phyloP scores from a whole-genome alignment of 1,140 invertebrate species.

The Bemisia tabaci region DNA sequence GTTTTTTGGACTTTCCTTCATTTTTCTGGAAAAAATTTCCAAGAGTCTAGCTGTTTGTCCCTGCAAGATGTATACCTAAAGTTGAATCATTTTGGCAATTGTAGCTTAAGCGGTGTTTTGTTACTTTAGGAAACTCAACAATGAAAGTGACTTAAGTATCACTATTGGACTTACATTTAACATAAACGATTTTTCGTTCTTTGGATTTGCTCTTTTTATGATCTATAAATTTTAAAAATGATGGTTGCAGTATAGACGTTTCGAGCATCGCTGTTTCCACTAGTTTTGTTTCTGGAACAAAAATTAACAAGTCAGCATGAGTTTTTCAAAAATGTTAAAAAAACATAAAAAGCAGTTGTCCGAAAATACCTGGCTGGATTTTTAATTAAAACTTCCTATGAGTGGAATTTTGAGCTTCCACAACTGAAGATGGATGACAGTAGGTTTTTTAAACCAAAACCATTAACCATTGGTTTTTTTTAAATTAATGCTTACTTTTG shows the following conservation, averaged over 20 bases:
- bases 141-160: background rate
- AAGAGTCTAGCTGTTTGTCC: background rate
- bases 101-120: too few relatives aligned
- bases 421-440: background rate
- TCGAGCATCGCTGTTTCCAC: background rate
- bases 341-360: too few relatives aligned
- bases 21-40: background rate
- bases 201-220: background rate
- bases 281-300: background rate
- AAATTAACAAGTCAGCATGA: background rate
- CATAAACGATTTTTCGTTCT: background rate
- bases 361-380: too few relatives aligned
- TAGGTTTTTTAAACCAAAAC: background rate
- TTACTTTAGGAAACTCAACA: too few relatives aligned
- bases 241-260: background rate
- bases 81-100: too few relatives aligned
- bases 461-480: too few relatives aligned
- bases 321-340: background rate
- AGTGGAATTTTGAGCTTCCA: background rate
- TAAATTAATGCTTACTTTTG: too few relatives aligned
- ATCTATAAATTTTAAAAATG: background rate
- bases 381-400: too few relatives aligned
- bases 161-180: background rate
- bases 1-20: too few relatives aligned
- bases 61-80: background rate